phyloP scores from a whole-genome alignment of 2,113 vertebrate genomes.

The Porphyrio hochstetteri region DNA sequence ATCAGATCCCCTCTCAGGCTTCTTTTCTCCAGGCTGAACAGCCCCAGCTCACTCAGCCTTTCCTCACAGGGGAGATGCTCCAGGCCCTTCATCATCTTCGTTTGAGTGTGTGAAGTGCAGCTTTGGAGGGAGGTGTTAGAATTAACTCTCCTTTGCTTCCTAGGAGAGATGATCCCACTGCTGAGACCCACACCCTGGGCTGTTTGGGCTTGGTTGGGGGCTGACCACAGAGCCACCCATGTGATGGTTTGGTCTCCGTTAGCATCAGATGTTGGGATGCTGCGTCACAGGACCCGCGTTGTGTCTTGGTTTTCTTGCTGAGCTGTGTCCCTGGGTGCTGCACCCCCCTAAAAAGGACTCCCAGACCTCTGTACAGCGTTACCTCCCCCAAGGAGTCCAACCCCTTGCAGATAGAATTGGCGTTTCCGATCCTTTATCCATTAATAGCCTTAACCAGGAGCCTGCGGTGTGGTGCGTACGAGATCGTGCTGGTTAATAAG shows the following conservation, averaged over 20 bases:
- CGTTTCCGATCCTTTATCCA: accelerated
- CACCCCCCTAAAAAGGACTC: background rate
- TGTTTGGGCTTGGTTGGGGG: background rate
- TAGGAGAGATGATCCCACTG: background rate
- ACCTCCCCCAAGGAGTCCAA: accelerated
- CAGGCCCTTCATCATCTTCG: no score
- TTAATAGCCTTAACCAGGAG: accelerated
- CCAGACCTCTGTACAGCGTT: background rate
- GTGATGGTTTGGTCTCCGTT: background rate
- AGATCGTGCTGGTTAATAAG: background rate
- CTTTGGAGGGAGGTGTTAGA: background rate
- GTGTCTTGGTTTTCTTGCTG: accelerated
- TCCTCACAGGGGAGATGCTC: no score
- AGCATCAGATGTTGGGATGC: background rate
- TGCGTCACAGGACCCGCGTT: background rate
- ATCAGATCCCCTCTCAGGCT: no score
- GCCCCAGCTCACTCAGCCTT: no score
- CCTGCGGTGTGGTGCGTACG: accelerated
- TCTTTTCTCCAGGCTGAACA: no score
- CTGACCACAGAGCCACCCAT: background rate
- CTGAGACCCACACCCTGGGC: background rate
- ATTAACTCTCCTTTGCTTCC: background rate
- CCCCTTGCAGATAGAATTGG: accelerated
- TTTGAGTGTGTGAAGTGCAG: background rate
- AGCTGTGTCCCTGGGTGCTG: background rate